Conservation (phyloP, 35 echinoderm and acorn worm genomes). For the Stichopus chloronotus region DNA sequence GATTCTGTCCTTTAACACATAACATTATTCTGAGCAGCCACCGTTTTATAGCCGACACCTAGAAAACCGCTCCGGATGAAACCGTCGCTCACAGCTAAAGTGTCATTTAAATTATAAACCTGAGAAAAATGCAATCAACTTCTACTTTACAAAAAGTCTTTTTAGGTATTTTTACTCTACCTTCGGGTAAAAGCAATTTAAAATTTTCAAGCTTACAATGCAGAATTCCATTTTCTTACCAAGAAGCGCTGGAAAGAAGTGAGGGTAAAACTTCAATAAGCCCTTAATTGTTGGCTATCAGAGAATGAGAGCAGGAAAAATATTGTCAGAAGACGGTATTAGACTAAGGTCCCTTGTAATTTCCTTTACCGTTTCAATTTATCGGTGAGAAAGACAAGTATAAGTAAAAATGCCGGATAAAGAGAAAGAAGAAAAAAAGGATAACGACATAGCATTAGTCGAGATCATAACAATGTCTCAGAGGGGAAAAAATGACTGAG, state of each 20-base stretch:
- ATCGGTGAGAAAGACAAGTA: neutral
- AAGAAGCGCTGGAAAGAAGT: neutral
- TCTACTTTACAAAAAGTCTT: neutral
- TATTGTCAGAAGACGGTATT: neutral
- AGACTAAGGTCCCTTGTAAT: neutral
- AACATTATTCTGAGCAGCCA: too few relatives aligned
- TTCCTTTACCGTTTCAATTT: neutral
- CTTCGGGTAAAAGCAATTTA: conserved; percentile 1
- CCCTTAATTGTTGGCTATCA: neutral
- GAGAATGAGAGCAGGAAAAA: neutral
- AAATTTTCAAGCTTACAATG: neutral
- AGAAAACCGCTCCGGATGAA: too few relatives aligned
- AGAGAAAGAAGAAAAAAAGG: too few relatives aligned
- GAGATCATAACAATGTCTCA: too few relatives aligned
- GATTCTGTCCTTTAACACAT: too few relatives aligned
- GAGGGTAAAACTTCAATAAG: neutral
- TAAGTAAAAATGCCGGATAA: too few relatives aligned
- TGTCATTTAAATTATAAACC: neutral
- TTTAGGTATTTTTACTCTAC: neutral
- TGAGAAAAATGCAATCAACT: neutral
- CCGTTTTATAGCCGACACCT: too few relatives aligned
- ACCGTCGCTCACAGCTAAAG: neutral
- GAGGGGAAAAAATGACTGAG: too few relatives aligned
- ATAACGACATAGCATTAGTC: too few relatives aligned
- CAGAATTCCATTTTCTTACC: neutral